Evolutionary conservation across 1,140 invertebrate species (phyloP), one percentile per base, ranked within the genome.

Genomic region (Maniola jurtina): DNA sequence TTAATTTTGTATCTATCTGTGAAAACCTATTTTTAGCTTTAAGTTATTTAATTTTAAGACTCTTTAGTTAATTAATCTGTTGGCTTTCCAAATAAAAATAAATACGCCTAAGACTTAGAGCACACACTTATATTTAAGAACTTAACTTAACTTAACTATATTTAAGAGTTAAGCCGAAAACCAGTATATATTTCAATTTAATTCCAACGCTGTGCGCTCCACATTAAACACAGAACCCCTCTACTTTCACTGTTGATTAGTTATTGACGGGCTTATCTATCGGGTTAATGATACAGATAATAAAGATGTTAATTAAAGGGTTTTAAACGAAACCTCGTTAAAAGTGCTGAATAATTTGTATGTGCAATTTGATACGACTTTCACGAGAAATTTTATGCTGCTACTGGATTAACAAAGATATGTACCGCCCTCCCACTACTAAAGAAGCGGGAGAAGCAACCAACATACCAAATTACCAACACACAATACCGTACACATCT

Each of bases 221-320:
- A 45, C 42, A 45, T 45, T 45, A 11, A 13, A n/a, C 36, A 33
- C 40, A 45, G 15, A 45, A 45, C 15, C 15, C 48, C 15, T 25
- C 54, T 57, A 58, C 62, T 58, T 64, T 64, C 62, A 58, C 62
- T n/a, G 34, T 57, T 56, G 62, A 64, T 64, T 54, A 64, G 62
- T 45, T 64, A 58, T 64, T 57, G 42, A 36, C 15, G 45, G 8
- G 40, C 40, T 38, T 64, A 64, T 64, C 62, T 64, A 64, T 64
- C 62, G 48, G 10, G 55, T 52, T 56, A 65, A 64, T 58, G 34
- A n/a, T 16, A 14, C 8, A 61, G 64, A 55, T 60, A 64, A 50
- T 45, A 45, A 45, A 45, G 9, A 45, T 45, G 0, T 45, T 45
- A 45, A 45, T 45, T 45, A 45, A 45, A n/a, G 13, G 11, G 0